Conservation (phyloP, 2,797 vertebrate species). For the Mus spretus region DNA sequence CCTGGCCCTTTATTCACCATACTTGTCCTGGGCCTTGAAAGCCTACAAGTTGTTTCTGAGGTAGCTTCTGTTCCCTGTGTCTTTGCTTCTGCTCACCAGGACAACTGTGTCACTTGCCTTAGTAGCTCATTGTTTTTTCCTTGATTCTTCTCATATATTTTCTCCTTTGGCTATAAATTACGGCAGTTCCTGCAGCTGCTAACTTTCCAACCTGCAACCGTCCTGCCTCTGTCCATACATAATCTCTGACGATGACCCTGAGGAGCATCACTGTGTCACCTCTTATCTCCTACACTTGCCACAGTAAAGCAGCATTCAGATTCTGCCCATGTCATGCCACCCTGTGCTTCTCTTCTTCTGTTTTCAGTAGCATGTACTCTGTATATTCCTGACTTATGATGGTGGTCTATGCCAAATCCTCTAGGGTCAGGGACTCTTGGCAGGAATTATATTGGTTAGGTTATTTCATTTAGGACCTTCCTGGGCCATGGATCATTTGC, state of each 20-base stretch:
- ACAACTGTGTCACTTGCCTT: background rate
- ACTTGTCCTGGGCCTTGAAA: background rate
- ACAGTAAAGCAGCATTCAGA: background rate
- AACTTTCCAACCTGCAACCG: background rate
- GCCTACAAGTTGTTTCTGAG: background rate
- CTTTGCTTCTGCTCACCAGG: background rate
- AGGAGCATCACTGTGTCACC: background rate
- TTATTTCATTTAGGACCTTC: background rate
- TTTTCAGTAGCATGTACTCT: background rate
- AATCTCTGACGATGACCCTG: background rate
- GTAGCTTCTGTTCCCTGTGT: background rate
- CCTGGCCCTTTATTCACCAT: background rate
- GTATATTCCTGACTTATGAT: background rate
- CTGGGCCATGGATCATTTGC: background rate
- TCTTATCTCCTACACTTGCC: background rate
- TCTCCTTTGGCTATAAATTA: background rate
- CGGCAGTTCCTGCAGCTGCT: background rate
- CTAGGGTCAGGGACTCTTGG: background rate
- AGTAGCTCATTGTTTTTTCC: background rate
- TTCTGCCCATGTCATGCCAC: background rate
- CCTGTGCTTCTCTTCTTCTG: background rate
- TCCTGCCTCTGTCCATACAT: background rate
- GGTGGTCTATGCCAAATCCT: background rate
- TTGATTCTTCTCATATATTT: background rate
- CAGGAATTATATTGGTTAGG: background rate